phyloP scores from a whole-genome alignment of 2,888 invertebrate species.

The Plebejus melissa region DNA sequence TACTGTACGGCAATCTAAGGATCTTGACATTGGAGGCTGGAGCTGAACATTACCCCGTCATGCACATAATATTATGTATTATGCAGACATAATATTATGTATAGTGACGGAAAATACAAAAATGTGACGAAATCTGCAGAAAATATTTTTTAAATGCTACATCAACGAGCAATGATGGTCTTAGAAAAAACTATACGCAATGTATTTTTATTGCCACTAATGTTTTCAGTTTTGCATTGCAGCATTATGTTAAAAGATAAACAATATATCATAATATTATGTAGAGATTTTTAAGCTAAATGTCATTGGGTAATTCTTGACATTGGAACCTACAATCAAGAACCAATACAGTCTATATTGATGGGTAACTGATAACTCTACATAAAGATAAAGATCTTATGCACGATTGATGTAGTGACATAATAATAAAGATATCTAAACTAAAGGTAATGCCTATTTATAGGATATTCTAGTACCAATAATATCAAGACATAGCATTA shows the following conservation, averaged over 20 bases:
- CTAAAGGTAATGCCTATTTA: too few relatives aligned
- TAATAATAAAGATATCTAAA: too few relatives aligned
- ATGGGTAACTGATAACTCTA: neutral
- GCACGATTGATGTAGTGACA: too few relatives aligned
- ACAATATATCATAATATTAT: neutral
- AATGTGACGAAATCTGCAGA: neutral
- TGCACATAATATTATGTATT: neutral
- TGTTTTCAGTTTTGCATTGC: neutral
- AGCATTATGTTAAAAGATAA: too few relatives aligned
- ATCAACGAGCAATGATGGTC: too few relatives aligned
- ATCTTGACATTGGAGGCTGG: constrained; percentile 40
- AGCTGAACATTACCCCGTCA: neutral
- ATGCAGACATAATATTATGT: neutral
- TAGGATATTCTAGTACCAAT: too few relatives aligned
- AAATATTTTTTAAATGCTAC: neutral
- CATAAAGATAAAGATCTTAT: too few relatives aligned
- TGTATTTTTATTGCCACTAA: neutral
- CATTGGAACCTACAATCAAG: neutral
- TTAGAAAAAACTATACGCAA: neutral
- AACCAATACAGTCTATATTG: neutral
- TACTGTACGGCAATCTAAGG: constrained; percentile 59
- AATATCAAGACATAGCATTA: too few relatives aligned
- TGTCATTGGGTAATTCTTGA: neutral
- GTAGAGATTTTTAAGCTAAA: neutral
- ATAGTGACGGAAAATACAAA: neutral